Evolutionary conservation across 2,797 vertebrate species (phyloP).

Genomic region (Knipowitschia caucasica): DNA sequence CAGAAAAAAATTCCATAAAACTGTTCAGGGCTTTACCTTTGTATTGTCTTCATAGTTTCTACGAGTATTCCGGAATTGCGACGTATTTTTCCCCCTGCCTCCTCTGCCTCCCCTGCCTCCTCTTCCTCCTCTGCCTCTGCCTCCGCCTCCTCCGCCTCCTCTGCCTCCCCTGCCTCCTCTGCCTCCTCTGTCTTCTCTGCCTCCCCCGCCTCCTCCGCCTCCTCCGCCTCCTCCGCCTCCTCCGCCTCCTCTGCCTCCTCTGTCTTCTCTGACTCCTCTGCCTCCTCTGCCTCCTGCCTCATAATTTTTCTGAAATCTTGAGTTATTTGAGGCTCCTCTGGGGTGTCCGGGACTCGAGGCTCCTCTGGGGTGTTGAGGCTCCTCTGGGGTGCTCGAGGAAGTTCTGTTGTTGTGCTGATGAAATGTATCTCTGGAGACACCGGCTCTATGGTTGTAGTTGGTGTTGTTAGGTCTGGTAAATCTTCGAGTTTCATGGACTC

Average conservation of each 20-base stretch:
- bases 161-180: background rate
- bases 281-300: no score
- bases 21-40: background rate
- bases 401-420: background rate
- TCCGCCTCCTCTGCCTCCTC: no score
- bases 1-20: background rate
- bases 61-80: background rate
- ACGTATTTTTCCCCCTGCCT: no score
- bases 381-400: background rate
- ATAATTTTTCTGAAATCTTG: background rate
- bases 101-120: background rate
- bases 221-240: background rate
- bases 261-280: background rate
- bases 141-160: background rate
- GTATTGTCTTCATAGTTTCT: background rate
- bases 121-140: background rate
- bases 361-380: background rate
- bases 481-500: background rate
- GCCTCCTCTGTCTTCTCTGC: no score
- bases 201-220: background rate
- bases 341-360: slow-evolving; percentile 1
- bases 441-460: background rate
- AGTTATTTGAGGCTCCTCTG: background rate
- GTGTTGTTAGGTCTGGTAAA: background rate
- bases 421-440: background rate